A percentile compares a stretch with the other conserved stretches of the same genome.
Conservation (phyloP, 2,888 invertebrate genomes). For the Cryptophagus acutangulus region DNA sequence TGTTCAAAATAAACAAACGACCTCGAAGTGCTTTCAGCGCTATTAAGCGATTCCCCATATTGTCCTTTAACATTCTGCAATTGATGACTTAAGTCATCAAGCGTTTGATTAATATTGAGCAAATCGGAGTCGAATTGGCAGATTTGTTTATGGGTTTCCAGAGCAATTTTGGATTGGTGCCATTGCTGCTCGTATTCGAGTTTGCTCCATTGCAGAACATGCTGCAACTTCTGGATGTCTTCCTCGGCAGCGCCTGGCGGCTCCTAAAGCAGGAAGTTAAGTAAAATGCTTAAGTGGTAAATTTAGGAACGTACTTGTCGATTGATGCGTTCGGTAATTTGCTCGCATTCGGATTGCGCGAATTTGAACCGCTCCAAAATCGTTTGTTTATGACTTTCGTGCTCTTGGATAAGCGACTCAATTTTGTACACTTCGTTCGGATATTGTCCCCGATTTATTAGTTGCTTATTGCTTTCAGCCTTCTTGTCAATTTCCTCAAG, state of each 20-base stretch:
- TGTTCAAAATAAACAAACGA: constrained; percentile 73
- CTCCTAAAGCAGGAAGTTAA: constrained; percentile 46
- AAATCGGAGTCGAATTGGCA: constrained; percentile 67
- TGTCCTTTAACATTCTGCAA: constrained; percentile 60
- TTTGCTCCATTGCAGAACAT: constrained; percentile 57
- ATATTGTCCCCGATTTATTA: constrained; percentile 42
- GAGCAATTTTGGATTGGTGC: constrained; percentile 54
- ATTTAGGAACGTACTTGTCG: constrained; percentile 49
- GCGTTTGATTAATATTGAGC: constrained; percentile 63
- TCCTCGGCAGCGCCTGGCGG: constrained; percentile 61
- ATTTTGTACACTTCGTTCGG: constrained; percentile 51
- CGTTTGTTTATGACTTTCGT: constrained; percentile 60
- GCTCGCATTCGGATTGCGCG: constrained; percentile 63
- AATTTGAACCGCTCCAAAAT: constrained; percentile 63
- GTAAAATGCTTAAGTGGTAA: background rate
- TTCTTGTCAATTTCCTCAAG: constrained; percentile 58
- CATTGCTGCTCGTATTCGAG: constrained; percentile 62
- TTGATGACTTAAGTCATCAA: constrained; percentile 63
- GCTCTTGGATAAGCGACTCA: constrained; percentile 56
- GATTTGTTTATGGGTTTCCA: constrained; percentile 60
- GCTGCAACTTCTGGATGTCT: constrained; percentile 64
- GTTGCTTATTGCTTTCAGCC: constrained; percentile 54
- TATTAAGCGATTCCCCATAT: constrained; percentile 66
- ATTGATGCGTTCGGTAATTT: constrained; percentile 62
- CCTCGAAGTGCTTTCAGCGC: constrained; percentile 64